phyloP scores from a whole-genome alignment of 2,888 invertebrate species.

The Julus scanicus region DNA sequence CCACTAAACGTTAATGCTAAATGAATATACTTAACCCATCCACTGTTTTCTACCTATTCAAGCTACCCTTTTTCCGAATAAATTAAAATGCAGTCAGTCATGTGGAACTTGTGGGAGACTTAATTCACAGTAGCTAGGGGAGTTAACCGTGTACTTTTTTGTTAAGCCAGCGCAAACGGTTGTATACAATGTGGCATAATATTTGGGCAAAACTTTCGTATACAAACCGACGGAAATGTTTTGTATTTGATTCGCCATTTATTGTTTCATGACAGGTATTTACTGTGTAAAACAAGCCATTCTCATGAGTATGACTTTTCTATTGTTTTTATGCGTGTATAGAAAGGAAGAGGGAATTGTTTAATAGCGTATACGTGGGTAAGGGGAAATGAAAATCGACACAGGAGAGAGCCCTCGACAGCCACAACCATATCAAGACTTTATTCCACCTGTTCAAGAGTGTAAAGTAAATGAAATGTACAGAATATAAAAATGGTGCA shows the following conservation, averaged over 20 bases:
- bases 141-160: not conserved
- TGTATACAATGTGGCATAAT: not conserved
- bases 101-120: not conserved
- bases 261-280: conserved; percentile 50
- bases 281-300: conserved; percentile 35
- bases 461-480: not conserved
- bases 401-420: not conserved
- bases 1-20: not conserved
- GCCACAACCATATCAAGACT: not conserved
- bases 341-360: conserved; percentile 26
- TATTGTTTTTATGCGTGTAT: conserved; percentile 33
- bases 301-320: conserved; percentile 14
- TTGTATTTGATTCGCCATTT: conserved; percentile 44
- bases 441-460: conserved; percentile 29
- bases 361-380: not conserved
- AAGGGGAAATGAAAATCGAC: conserved; percentile 39
- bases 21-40: not conserved
- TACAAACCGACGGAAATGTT: conserved; percentile 44
- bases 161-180: not conserved
- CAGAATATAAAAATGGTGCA: not conserved
- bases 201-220: conserved; percentile 9
- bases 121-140: not conserved
- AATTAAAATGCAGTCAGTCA: conserved; percentile 18
- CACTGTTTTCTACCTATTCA: not conserved
- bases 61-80: not conserved